Percentiles rank a stretch among this genome's conserved stretches.
These are phyloP conservation scores for Halcyon badia DNA, from an alignment of 2,797 vertebrate genomes.

Conservation along the genomic window DNA sequence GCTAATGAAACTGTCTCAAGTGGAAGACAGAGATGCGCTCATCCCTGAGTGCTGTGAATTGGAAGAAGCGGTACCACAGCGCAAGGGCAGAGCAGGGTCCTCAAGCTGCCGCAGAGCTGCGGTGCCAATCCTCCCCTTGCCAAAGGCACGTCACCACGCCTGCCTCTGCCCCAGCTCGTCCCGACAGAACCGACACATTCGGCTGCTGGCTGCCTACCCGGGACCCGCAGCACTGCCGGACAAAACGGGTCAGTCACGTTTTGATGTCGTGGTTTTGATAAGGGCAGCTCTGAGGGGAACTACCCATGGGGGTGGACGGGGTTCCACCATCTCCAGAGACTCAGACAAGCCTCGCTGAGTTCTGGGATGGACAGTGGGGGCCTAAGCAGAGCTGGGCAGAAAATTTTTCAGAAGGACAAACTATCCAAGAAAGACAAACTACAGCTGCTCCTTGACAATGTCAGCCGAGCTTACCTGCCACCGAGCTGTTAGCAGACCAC, in stretches of 20 bases:
- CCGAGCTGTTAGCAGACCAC: slow-evolving; percentile 98
- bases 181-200: fast-evolving
- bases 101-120: not conserved
- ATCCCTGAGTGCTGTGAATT: not conserved
- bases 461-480: slow-evolving; percentile 87
- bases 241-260: fast-evolving
- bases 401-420: not conserved
- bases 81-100: not conserved
- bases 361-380: not conserved
- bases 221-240: not conserved
- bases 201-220: not conserved
- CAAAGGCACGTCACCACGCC: not conserved
- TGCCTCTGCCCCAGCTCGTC: not conserved
- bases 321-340: not conserved
- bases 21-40: not conserved
- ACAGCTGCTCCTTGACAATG: not conserved
- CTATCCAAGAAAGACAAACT: not conserved
- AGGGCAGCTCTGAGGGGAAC: not conserved
- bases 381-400: not conserved
- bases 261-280: not conserved
- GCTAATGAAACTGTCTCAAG: fast-evolving
- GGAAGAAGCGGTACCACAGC: not conserved
- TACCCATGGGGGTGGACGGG: fast-evolving
- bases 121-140: not conserved
- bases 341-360: fast-evolving